A percentile compares a stretch with the other conserved stretches of the same genome.
Conservation (phyloP, 2,888 invertebrate genomes). For the Clunio marinus region DNA sequence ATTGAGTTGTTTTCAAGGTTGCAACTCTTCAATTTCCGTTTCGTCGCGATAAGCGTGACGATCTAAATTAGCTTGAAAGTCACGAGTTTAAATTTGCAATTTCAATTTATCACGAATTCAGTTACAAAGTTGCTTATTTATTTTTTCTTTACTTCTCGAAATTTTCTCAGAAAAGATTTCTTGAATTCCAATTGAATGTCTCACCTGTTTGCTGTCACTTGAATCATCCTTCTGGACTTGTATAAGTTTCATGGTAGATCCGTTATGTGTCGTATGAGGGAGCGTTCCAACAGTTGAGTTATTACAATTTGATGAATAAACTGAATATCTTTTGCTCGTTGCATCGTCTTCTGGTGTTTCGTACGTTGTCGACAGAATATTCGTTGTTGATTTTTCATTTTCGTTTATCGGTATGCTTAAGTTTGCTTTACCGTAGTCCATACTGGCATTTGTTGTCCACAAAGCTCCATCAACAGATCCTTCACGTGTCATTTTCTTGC, state of each 20-base stretch:
- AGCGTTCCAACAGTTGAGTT: conserved; percentile 5
- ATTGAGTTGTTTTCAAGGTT: too few species aligned
- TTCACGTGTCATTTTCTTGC: background rate
- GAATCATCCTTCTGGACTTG: conserved; percentile 19
- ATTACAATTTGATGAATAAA: conserved; percentile 16
- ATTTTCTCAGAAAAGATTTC: too few species aligned
- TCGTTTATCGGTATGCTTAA: background rate
- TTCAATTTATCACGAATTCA: background rate
- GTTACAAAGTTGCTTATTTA: too few species aligned
- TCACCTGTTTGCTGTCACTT: conserved; percentile 46
- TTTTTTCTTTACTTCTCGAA: background rate
- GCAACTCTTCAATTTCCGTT: too few species aligned
- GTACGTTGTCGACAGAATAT: conserved; percentile 12
- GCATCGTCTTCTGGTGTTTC: background rate
- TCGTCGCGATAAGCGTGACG: too few species aligned
- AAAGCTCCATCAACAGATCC: background rate
- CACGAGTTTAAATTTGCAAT: conserved; percentile 40
- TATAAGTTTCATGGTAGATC: conserved; percentile 34
- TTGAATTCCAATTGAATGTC: too few species aligned
- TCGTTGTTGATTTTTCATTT: conserved; percentile 14
- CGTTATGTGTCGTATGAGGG: background rate
- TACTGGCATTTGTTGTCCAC: conserved; percentile 20
- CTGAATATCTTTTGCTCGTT: conserved; percentile 10
- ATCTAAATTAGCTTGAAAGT: too few species aligned
- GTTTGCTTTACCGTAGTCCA: conserved; percentile 24